phyloP scores from a whole-genome alignment of 2,888 invertebrate species.

The Chromoteleia sp. region DNA sequence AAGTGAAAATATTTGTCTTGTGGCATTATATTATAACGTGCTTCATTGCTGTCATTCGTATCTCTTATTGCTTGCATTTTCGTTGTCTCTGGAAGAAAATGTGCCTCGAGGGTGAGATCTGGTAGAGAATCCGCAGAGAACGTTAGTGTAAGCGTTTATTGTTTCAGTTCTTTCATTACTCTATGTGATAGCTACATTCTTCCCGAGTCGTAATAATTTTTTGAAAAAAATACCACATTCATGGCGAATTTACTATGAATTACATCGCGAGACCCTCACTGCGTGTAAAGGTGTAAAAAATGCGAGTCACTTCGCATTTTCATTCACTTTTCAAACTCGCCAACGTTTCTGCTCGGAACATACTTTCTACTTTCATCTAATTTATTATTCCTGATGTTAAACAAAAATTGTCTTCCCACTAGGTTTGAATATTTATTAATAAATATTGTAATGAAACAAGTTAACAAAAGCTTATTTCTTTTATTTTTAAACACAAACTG shows the following conservation, averaged over 20 bases:
- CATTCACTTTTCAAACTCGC: not conserved
- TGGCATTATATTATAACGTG: slow-evolving; percentile 70
- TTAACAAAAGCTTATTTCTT: too few species aligned
- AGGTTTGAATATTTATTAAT: too few species aligned
- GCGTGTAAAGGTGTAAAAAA: too few species aligned
- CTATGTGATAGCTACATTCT: slow-evolving; percentile 59
- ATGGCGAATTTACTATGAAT: slow-evolving; percentile 53
- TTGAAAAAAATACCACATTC: slow-evolving; percentile 45
- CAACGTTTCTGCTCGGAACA: not conserved
- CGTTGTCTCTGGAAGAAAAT: slow-evolving; percentile 68
- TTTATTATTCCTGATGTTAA: too few species aligned
- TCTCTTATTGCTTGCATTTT: slow-evolving; percentile 71
- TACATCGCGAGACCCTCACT: slow-evolving; percentile 15
- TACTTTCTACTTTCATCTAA: too few species aligned
- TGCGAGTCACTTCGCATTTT: too few species aligned
- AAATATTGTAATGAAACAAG: too few species aligned
- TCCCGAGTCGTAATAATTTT: slow-evolving; percentile 51
- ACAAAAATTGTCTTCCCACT: too few species aligned
- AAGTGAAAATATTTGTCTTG: slow-evolving; percentile 70
- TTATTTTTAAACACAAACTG: too few species aligned
- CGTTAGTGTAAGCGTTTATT: slow-evolving; percentile 71
- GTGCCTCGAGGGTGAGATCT: slow-evolving; percentile 69
- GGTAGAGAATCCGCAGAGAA: slow-evolving; percentile 59
- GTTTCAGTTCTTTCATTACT: slow-evolving; percentile 70
- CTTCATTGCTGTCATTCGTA: slow-evolving; percentile 71